Conservation (phyloP, 1,140 invertebrate species). For the Drosophila malerkotliana region DNA sequence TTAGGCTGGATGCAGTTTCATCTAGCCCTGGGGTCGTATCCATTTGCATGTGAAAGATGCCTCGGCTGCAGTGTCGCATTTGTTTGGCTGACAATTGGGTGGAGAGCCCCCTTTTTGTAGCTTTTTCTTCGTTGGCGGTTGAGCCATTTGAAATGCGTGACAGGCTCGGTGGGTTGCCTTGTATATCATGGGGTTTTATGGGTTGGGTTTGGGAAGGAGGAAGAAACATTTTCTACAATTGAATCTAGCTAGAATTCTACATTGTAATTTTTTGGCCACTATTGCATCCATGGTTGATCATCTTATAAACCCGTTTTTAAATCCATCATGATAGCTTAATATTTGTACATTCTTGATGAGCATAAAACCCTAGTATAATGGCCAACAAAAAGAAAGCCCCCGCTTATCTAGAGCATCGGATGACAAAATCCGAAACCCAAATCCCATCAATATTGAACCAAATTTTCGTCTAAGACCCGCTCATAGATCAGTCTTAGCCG, state of each 20-base stretch:
- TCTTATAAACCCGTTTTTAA: background rate
- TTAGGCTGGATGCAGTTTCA: background rate
- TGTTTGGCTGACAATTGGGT: slow-evolving; percentile 22
- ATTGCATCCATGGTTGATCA: background rate
- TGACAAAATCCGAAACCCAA: slow-evolving; percentile 26
- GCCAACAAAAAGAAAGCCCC: slow-evolving; percentile 11
- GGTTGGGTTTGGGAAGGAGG: background rate
- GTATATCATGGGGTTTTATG: slow-evolving; percentile 37
- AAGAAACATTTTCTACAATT: background rate
- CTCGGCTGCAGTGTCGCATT: slow-evolving; percentile 5
- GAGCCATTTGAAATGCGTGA: slow-evolving; percentile 39
- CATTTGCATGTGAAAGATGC: slow-evolving; percentile 63
- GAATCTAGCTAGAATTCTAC: background rate
- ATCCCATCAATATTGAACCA: slow-evolving; percentile 32
- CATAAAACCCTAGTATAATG: slow-evolving; percentile 2
- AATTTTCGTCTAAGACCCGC: slow-evolving; percentile 27
- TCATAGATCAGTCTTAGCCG: slow-evolving; percentile 75
- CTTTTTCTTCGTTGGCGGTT: slow-evolving; percentile 27
- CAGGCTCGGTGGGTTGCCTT: slow-evolving; percentile 37
- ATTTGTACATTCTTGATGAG: background rate
- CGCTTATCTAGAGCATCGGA: slow-evolving; percentile 39
- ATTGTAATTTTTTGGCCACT: background rate
- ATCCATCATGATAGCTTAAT: slow-evolving; percentile 1
- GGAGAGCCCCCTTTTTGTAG: slow-evolving; percentile 1
- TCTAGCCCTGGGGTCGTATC: slow-evolving; percentile 28